These are phyloP conservation scores for Sus cebifrons DNA, from an alignment of 2,797 vertebrate species.

Conservation along the genomic window DNA sequence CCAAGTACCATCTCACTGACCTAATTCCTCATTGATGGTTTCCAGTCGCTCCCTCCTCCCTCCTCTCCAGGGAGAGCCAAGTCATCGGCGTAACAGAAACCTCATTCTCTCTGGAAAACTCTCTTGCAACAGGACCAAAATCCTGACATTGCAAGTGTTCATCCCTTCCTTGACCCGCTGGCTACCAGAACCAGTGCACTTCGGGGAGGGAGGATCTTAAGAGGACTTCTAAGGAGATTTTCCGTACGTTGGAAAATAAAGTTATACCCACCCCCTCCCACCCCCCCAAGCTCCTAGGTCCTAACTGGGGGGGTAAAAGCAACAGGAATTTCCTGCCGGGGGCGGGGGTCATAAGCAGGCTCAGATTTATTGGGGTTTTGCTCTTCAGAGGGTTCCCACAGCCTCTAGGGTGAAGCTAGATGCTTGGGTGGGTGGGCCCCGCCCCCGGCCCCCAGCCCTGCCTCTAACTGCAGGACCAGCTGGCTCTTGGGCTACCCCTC, in stretches of 20 bases:
- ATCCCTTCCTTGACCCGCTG: neutral
- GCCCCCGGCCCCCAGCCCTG: neutral
- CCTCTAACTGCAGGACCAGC: too few species aligned
- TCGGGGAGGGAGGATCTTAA: neutral
- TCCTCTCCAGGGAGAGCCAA: neutral
- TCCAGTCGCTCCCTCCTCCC: too few species aligned
- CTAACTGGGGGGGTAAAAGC: neutral
- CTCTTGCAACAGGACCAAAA: neutral
- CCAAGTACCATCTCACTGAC: neutral
- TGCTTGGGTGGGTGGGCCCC: neutral
- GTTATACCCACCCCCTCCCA: neutral
- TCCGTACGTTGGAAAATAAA: neutral
- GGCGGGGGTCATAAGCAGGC: neutral
- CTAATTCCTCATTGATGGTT: neutral
- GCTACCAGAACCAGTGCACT: neutral
- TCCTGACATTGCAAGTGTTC: neutral
- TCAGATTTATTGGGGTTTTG: neutral
- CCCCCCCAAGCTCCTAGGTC: neutral
- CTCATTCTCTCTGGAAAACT: neutral
- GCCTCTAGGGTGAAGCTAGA: neutral
- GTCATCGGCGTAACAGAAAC: neutral
- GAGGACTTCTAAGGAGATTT: neutral
- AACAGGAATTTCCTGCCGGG: neutral
- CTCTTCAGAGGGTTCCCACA: neutral
- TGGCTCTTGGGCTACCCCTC: neutral